Conservation (phyloP, 92 coral and sea anemone species). For the Montipora capitata region DNA sequence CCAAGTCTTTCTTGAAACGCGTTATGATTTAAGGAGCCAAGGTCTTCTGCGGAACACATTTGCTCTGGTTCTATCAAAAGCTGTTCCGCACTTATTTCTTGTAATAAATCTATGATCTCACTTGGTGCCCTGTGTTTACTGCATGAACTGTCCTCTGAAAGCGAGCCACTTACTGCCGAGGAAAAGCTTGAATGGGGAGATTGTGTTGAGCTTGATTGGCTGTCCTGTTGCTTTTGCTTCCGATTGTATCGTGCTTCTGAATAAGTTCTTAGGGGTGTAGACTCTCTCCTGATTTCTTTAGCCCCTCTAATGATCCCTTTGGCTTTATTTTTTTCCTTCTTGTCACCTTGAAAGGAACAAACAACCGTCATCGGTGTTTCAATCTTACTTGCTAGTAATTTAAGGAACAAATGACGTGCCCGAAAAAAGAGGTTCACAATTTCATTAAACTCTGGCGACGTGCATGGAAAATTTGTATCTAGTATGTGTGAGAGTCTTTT, state of each 20-base stretch:
- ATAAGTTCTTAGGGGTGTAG: constrained; percentile 11
- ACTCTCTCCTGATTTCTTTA: not conserved
- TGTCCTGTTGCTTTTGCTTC: not conserved
- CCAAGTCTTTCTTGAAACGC: not conserved
- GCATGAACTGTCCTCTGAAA: not conserved
- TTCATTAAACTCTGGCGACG: too few relatives aligned
- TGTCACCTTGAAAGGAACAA: not conserved
- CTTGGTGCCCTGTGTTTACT: not conserved
- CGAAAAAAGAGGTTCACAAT: too few relatives aligned
- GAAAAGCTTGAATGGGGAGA: not conserved
- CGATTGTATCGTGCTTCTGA: not conserved
- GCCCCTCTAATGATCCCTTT: not conserved
- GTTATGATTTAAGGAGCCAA: not conserved
- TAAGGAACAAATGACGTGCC: not conserved
- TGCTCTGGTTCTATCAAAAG: constrained; percentile 34
- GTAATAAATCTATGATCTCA: constrained; percentile 26
- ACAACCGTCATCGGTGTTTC: not conserved
- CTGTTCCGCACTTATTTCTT: constrained; percentile 25
- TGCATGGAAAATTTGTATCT: too few relatives aligned
- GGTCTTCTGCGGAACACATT: not conserved
- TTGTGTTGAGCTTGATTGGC: not conserved
- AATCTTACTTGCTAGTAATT: not conserved
- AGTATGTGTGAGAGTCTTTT: too few relatives aligned
- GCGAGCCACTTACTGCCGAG: not conserved
- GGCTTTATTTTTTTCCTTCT: not conserved